Evolutionary conservation across 1,140 invertebrate genomes (phyloP), one percentile per base, ranked within the genome.

Genomic region (Alviniconcha marisindica): DNA sequence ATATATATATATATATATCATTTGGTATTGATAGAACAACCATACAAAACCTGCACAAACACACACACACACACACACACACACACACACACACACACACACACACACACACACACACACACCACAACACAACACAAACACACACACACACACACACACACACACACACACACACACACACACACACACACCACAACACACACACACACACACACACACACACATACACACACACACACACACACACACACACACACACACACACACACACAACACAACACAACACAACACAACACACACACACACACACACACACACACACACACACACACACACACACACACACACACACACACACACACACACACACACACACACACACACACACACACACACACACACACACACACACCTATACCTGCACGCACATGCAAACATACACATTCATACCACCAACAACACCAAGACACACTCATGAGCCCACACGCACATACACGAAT

Each of bases 271-370:
- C 48, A 7, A 51, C 18, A 18, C 48, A 51, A 7, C 7, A 51
- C 18, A 18, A 51, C 48, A 51, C 48, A 51, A 51, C 18, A 51
- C 18, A 51, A 51, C 48, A 51, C 48, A 51, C 18, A 60, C 56
- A 60, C n/a, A 60, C 56, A 60, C n/a, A 18, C n/a, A 18, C n/a
- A 12, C 56, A 60, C n/a, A 24, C 56, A 60, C n/a, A 28, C n/a
- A 60, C 56, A 60, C 56, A 60, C 56, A 60, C 56, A 60, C 56
- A 60, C 56, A 60, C 56, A 60, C 56, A 60, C 56, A 60, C 56
- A 60, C 56, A 60, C 56, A 60, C 56, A 60, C 56, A 60, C 56
- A 60, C 56, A 60, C 56, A 60, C 56, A 60, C 56, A 60, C 56
- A 60, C 56, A 60, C 56, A 28, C 56, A 28, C 56, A 28, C 15